Conservation (phyloP, 1,140 invertebrate genomes). For the Heliconius himera region DNA sequence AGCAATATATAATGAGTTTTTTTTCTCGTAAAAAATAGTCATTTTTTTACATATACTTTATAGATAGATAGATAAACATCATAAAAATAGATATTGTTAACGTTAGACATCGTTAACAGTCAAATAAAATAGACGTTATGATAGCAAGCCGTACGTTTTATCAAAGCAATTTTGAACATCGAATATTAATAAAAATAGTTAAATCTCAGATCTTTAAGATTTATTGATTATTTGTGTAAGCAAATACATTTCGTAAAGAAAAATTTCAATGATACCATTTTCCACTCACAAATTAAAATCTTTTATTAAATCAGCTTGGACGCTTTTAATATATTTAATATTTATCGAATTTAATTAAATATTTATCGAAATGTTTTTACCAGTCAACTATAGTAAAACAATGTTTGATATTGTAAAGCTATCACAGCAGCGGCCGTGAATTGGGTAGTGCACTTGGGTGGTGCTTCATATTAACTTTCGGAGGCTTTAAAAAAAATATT, state of each 20-base stretch:
- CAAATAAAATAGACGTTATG: not conserved
- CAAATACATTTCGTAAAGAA: not conserved
- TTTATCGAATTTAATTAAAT: too few species aligned
- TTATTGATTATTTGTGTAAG: not conserved
- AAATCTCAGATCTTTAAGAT: not conserved
- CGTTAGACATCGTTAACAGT: not conserved
- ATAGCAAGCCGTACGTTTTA: not conserved
- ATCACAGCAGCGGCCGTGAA: too few species aligned
- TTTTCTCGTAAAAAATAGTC: not conserved
- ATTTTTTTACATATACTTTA: not conserved
- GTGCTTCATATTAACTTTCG: too few species aligned
- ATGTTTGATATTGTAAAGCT: too few species aligned
- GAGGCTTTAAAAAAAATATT: too few species aligned
- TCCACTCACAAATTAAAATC: not conserved
- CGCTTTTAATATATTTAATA: not conserved
- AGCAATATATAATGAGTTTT: too few species aligned
- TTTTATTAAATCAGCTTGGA: not conserved
- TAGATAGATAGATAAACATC: not conserved
- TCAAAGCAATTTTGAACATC: not conserved
- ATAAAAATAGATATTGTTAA: not conserved
- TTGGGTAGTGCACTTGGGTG: too few species aligned
- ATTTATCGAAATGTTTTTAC: too few species aligned
- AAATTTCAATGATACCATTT: not conserved
- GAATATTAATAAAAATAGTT: not conserved
- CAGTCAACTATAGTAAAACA: too few species aligned